These are phyloP conservation scores for Nephrotoma flavescens DNA, from an alignment of 2,888 invertebrate genomes.

Conservation along the genomic window DNA sequence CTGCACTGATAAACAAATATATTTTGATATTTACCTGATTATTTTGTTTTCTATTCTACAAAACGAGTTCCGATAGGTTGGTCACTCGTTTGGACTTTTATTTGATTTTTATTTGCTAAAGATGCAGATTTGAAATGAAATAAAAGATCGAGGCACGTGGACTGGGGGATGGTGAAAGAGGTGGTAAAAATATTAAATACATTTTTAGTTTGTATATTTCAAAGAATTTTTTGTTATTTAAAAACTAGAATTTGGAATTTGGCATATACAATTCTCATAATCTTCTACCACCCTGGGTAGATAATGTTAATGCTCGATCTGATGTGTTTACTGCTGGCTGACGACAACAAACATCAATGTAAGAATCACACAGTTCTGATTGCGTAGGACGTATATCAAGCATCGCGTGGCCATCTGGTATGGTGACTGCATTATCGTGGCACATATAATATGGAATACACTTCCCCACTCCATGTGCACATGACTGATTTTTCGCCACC, in stretches of 20 bases:
- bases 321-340: too few species aligned
- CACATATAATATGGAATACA: neutral
- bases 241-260: too few species aligned
- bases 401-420: neutral
- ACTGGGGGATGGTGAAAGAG: constrained; percentile 46
- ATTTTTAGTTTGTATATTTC: too few species aligned
- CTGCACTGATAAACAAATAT: neutral
- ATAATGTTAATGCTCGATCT: too few species aligned
- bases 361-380: too few species aligned
- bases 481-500: neutral
- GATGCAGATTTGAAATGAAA: constrained; percentile 31
- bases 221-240: neutral
- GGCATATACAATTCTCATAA: neutral
- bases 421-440: neutral
- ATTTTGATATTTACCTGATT: too few species aligned
- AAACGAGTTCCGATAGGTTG: too few species aligned
- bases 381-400: neutral
- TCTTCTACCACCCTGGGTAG: too few species aligned
- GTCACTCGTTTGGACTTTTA: too few species aligned
- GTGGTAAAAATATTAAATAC: neutral
- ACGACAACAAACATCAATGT: too few species aligned
- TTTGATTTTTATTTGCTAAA: too few species aligned
- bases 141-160: constrained; percentile 47
- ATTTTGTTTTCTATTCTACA: too few species aligned
- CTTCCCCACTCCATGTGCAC: neutral